Evolutionary conservation across 2,797 vertebrate species (phyloP).

Genomic region (Lagorchestes hirsutus): DNA sequence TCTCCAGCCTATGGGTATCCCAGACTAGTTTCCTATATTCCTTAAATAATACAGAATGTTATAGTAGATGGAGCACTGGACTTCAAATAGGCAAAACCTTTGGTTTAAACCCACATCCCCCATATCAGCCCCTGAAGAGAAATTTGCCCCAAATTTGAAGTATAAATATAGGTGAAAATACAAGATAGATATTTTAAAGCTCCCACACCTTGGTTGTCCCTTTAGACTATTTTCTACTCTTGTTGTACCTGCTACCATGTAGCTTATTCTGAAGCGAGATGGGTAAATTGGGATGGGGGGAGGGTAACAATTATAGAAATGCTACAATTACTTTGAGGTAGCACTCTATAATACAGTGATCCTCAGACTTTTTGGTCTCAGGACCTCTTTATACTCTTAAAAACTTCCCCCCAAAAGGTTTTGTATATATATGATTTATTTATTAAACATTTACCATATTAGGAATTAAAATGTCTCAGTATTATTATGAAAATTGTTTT

Average conservation of each 20-base stretch:
- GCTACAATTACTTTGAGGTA: neutral
- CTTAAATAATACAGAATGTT: neutral
- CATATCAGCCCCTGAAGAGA: neutral
- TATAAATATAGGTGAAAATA: neutral
- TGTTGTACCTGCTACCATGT: neutral
- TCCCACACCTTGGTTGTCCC: neutral
- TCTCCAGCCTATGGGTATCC: neutral
- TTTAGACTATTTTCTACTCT: conserved; percentile 2
- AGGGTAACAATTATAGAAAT: neutral
- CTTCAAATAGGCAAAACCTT: neutral
- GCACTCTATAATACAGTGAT: neutral
- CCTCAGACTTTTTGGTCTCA: neutral
- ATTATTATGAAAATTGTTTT: neutral
- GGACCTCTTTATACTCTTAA: neutral
- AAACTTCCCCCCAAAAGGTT: neutral
- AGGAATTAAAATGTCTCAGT: neutral
- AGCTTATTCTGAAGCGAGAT: neutral
- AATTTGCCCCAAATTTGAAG: neutral
- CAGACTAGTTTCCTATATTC: neutral
- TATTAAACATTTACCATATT: neutral
- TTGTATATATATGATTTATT: neutral
- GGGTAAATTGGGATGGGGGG: conserved; percentile 39
- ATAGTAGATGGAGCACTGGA: neutral
- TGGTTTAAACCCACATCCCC: neutral
- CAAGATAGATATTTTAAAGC: neutral